phyloP scores from a whole-genome alignment of 2,113 vertebrate species.

The Nyctereutes procyonoides region DNA sequence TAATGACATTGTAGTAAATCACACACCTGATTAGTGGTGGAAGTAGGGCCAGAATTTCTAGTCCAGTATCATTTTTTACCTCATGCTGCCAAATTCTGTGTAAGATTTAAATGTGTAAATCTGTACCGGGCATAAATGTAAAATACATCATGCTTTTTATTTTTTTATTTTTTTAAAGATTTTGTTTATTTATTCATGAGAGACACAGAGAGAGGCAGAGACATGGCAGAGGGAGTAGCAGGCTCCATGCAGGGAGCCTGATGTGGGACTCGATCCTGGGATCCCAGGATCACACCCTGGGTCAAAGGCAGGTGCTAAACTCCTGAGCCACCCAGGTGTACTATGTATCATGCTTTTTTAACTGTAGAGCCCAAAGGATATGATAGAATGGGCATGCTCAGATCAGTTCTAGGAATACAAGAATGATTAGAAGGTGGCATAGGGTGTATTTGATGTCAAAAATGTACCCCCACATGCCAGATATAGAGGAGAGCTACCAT shows the following conservation, averaged over 20 bases:
- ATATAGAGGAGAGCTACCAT: background rate
- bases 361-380: background rate
- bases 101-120: conserved; percentile 53
- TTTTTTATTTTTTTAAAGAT: too few species aligned
- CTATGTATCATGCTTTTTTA: background rate
- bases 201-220: too few species aligned
- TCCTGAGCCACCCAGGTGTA: too few species aligned
- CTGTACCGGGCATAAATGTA: background rate
- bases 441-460: background rate
- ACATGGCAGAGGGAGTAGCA: too few species aligned
- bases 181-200: too few species aligned
- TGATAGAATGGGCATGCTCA: background rate
- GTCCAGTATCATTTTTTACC: background rate
- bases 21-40: background rate
- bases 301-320: too few species aligned
- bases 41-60: background rate
- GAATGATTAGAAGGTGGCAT: background rate
- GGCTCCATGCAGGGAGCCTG: too few species aligned
- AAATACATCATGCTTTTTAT: background rate
- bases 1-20: conserved; percentile 33
- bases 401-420: background rate
- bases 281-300: too few species aligned
- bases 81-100: background rate
- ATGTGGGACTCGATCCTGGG: too few species aligned
- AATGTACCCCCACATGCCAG: too few species aligned